A percentile compares a stretch with the other conserved stretches of the same genome.
Evolutionary conservation across 2,888 invertebrate genomes (phyloP).

Genomic region (Apodemia zela): DNA sequence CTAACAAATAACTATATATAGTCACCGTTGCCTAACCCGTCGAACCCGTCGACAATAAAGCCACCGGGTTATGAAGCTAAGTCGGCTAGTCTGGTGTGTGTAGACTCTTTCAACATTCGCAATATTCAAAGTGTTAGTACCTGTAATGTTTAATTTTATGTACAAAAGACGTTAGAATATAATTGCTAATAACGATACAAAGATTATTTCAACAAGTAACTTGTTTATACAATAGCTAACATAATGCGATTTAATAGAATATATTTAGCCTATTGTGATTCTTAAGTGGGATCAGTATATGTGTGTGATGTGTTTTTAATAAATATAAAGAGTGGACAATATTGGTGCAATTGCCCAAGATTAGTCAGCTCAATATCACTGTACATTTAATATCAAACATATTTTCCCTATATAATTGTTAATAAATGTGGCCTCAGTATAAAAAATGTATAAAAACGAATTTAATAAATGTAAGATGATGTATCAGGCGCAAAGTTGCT

Average conservation of each 20-base stretch:
- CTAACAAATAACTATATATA: too few species aligned
- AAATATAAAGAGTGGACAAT: not conserved
- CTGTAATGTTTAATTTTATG: slow-evolving; percentile 12
- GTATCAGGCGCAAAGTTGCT: not conserved
- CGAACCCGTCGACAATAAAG: too few species aligned
- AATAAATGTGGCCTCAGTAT: slow-evolving; percentile 20
- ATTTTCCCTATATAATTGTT: slow-evolving; percentile 1
- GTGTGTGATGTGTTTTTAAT: not conserved
- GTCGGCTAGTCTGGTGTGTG: not conserved
- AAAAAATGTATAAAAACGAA: slow-evolving; percentile 23
- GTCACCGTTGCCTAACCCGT: too few species aligned
- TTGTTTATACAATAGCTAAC: not conserved
- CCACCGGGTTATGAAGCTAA: too few species aligned
- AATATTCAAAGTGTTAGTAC: slow-evolving; percentile 5
- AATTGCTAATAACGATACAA: not conserved
- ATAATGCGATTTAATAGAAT: not conserved
- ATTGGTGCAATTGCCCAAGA: not conserved
- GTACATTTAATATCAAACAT: not conserved
- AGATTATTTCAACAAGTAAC: not conserved
- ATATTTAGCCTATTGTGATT: not conserved
- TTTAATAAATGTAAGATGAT: slow-evolving; percentile 26
- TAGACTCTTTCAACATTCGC: not conserved
- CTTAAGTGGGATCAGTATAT: not conserved
- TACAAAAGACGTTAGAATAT: slow-evolving; percentile 14
- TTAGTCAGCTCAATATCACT: not conserved